phyloP scores from a whole-genome alignment of 2,797 vertebrate genomes.

The Thalassophryne amazonica region DNA sequence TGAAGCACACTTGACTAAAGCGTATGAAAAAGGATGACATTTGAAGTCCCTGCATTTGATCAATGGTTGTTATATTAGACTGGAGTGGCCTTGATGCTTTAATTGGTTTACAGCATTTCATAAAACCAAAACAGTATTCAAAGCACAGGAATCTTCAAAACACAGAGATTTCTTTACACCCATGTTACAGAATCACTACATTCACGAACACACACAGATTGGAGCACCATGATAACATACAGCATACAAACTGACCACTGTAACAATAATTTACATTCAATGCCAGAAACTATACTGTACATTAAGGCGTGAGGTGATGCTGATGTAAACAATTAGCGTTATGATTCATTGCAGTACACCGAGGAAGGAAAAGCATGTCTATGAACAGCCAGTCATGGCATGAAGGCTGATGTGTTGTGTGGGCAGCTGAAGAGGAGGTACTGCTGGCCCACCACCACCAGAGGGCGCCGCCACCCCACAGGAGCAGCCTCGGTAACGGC shows the following conservation, averaged over 20 bases:
- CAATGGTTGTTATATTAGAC: slow-evolving; percentile 37
- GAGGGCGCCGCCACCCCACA: too few species aligned
- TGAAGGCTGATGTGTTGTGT: slow-evolving; percentile 30
- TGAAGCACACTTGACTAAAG: slow-evolving; percentile 40
- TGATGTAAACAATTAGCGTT: slow-evolving; percentile 66
- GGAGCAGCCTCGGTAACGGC: too few species aligned
- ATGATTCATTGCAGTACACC: slow-evolving; percentile 48
- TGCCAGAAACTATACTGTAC: slow-evolving; percentile 71
- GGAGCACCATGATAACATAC: slow-evolving; percentile 65
- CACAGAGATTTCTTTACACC: slow-evolving; percentile 45
- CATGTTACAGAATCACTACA: slow-evolving; percentile 50
- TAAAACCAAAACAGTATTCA: slow-evolving; percentile 32
- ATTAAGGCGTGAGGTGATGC: slow-evolving; percentile 84
- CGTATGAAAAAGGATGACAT: slow-evolving; percentile 40
- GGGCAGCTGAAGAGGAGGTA: too few species aligned
- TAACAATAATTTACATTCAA: slow-evolving; percentile 65
- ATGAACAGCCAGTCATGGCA: slow-evolving; percentile 29
- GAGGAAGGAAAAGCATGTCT: slow-evolving; percentile 54
- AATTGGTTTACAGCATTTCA: slow-evolving; percentile 29
- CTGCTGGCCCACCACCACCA: too few species aligned
- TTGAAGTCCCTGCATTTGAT: slow-evolving; percentile 71
- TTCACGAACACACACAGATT: slow-evolving; percentile 46
- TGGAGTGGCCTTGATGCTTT: slow-evolving; percentile 33
- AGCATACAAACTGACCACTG: slow-evolving; percentile 59
- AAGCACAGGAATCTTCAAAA: slow-evolving; percentile 25